Evolutionary conservation across 2,888 invertebrate genomes (phyloP), one percentile per base, ranked within the genome.

Genomic region (Hydrotaea diabolus): DNA sequence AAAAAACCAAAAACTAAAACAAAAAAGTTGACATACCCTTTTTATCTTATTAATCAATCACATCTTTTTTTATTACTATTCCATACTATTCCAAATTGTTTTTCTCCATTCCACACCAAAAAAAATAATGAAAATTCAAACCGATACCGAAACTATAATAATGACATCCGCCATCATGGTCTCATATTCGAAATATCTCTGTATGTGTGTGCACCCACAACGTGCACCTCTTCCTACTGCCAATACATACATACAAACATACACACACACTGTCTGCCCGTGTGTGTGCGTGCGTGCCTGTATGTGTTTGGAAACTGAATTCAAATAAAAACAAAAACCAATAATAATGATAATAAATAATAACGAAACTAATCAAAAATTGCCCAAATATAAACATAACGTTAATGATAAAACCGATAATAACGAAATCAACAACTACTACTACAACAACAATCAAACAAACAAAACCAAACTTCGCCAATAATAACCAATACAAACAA

Each of bases 41-140:
- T 31, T 39, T 46, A 46, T 77, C 53, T 82, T 69, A 85, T 78
- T 87, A 87, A 87, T 86, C 86, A 86, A 84, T 84, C 87, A 77
- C 78, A 86, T 87, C 75, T 86, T 85, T 86, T 80, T 83, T 85
- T 87, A 85, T 86, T 86, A 85, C 81, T 85, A 87, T 87, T 84
- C 82, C 84, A 86, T 87, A 85, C 81, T 86, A 87, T 86, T 84
- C 82, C 84, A 86, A 87, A 85, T 84, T 82, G 69, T 82, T 82
- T n/a, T 77, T 85, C 85, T 85, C 85, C 85, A 82, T 84, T 75
- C 80, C 80, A 77, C 77, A 80, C 46, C 31, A 31, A 31, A 31
- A 49, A 71, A 5, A 55, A 55, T 55, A 73, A 74, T 46, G 36
- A 74, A 80, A 77, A 75, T 53, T 43, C 19, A 72, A 62, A 82